A percentile compares a stretch with the other conserved stretches of the same genome.
phyloP scores from a whole-genome alignment of 2,113 vertebrate genomes.

The Scartelaos histophorus region DNA sequence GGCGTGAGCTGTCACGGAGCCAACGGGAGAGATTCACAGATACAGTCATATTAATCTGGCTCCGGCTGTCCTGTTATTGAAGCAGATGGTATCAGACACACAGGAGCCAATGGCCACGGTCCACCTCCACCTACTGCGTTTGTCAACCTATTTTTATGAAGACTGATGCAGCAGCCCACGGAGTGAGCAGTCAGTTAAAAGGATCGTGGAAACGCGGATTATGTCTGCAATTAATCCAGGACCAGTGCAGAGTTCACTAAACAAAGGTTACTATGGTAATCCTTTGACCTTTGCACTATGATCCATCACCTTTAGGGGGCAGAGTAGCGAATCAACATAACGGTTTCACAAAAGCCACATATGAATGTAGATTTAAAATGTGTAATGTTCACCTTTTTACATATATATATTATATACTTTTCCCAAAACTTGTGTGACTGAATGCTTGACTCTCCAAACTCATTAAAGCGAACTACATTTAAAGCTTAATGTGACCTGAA shows the following conservation, averaged over 20 bases:
- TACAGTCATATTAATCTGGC: constrained; percentile 67
- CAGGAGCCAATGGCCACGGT: constrained; percentile 43
- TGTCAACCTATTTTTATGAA: constrained; percentile 3
- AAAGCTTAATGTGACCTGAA: background rate
- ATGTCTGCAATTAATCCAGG: background rate
- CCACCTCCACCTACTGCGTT: constrained; percentile 13
- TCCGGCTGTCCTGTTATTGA: constrained; percentile 59
- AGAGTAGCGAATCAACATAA: constrained; percentile 6
- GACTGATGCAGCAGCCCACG: background rate
- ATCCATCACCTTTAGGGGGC: constrained; percentile 45
- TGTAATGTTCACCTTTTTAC: background rate
- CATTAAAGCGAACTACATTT: background rate
- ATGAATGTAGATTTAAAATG: background rate
- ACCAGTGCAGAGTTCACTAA: background rate
- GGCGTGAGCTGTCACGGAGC: constrained; percentile 53
- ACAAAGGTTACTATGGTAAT: constrained; percentile 1
- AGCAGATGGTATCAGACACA: constrained; percentile 72
- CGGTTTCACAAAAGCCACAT: constrained; percentile 1
- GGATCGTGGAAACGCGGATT: background rate
- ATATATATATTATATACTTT: background rate
- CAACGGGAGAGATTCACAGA: constrained; percentile 56
- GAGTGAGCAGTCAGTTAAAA: background rate
- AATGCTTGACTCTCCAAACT: background rate
- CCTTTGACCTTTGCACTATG: background rate
- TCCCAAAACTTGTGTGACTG: background rate